phyloP scores from a whole-genome alignment of 2,888 invertebrate species.

The Parasteatoda lunata region DNA sequence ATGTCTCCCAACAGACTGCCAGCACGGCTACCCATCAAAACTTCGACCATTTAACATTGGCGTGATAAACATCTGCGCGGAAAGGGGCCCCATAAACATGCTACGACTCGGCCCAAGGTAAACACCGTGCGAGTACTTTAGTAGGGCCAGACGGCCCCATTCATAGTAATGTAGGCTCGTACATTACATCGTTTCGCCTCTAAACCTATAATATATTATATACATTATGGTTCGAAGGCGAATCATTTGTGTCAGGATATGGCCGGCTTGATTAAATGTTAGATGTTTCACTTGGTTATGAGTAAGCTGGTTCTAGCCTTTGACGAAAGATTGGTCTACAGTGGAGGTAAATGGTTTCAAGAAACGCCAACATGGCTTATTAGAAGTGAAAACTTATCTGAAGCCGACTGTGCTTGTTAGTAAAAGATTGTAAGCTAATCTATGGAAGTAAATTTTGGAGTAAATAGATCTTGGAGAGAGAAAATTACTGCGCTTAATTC shows the following conservation, averaged over 20 bases:
- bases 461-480: too few relatives aligned
- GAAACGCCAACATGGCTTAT: too few relatives aligned
- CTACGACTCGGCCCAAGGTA: conserved; percentile 42
- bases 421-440: too few relatives aligned
- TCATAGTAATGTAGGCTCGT: conserved; percentile 56
- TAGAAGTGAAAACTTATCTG: too few relatives aligned
- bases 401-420: too few relatives aligned
- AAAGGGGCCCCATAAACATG: conserved; percentile 45
- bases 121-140: conserved; percentile 61
- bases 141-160: conserved; percentile 41
- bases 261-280: conserved; percentile 59
- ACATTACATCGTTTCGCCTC: conserved; percentile 43
- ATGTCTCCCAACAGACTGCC: conserved; percentile 50
- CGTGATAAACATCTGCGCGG: conserved; percentile 49
- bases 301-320: background rate
- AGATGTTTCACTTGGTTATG: background rate
- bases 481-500: too few relatives aligned
- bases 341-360: too few relatives aligned
- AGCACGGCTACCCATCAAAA: conserved; percentile 45
- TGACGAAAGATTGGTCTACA: too few relatives aligned
- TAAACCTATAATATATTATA: conserved; percentile 60
- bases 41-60: conserved; percentile 55
- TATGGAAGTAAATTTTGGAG: too few relatives aligned
- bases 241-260: conserved; percentile 49
- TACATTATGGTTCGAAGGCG: conserved; percentile 63